Conservation (phyloP, 2,888 invertebrate species). For the Volucella inanis region DNA sequence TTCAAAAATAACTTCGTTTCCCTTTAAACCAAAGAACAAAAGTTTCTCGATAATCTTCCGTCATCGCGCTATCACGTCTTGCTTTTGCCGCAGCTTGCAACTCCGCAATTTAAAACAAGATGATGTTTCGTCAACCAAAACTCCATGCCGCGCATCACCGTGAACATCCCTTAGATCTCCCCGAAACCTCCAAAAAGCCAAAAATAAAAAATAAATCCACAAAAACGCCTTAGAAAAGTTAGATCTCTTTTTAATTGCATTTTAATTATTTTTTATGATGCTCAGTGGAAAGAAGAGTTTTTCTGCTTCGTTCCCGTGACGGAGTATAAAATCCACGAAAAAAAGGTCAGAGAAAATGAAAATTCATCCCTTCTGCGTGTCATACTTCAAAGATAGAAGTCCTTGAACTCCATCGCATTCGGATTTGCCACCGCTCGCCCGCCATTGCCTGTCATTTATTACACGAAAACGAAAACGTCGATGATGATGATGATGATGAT, state of each 20-base stretch:
- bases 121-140: slow-evolving; percentile 16
- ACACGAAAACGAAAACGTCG: slow-evolving; percentile 51
- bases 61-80: slow-evolving; percentile 8
- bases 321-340: slow-evolving; percentile 34
- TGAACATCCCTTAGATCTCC: neutral
- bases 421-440: too few relatives aligned
- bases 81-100: neutral
- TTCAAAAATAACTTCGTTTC: slow-evolving; percentile 33
- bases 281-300: slow-evolving; percentile 19
- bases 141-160: neutral
- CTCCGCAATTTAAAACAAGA: neutral
- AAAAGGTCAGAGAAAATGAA: neutral
- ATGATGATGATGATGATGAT: slow-evolving; percentile 34
- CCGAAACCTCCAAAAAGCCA: neutral
- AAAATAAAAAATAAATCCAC: slow-evolving; percentile 12
- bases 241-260: slow-evolving; percentile 66
- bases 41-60: slow-evolving; percentile 32
- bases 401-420: slow-evolving; percentile 46
- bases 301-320: slow-evolving; percentile 4
- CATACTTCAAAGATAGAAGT: slow-evolving; percentile 1
- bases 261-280: slow-evolving; percentile 71
- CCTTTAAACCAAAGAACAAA: slow-evolving; percentile 18
- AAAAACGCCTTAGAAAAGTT: slow-evolving; percentile 30
- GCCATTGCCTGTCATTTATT: slow-evolving; percentile 38
- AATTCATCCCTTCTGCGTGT: neutral